Percentiles rank a stretch among this genome's conserved stretches.
These are phyloP conservation scores for Isichthys henryi DNA, from an alignment of 2,113 vertebrate species.

Conservation along the genomic window DNA sequence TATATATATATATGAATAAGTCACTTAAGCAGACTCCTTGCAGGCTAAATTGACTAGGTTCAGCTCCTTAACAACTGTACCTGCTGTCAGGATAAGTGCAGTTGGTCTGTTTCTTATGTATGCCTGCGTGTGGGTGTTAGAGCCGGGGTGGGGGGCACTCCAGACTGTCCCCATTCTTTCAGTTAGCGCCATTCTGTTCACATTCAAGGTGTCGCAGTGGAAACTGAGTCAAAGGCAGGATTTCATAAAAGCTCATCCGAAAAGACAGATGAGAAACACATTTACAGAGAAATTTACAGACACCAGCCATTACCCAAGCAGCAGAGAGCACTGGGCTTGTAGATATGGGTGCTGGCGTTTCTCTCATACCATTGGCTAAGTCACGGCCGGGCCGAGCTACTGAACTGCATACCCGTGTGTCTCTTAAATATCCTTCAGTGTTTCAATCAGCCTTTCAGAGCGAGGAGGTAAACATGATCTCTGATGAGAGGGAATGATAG, in stretches of 20 bases:
- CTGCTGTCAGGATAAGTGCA: not conserved
- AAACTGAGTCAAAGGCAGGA: not conserved
- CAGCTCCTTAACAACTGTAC: not conserved
- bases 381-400: slow-evolving; percentile 34
- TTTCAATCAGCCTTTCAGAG: not conserved
- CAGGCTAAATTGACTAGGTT: not conserved
- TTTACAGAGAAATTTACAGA: slow-evolving; percentile 13
- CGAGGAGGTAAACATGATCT: not conserved
- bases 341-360: slow-evolving; percentile 11
- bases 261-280: slow-evolving; percentile 11
- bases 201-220: not conserved
- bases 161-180: not conserved
- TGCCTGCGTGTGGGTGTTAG: not conserved
- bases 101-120: not conserved
- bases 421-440: slow-evolving; percentile 25
- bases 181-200: not conserved
- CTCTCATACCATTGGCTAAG: not conserved
- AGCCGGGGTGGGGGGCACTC: not conserved
- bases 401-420: slow-evolving; percentile 21
- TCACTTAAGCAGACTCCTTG: not conserved
- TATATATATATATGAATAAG: not conserved
- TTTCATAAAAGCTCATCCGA: slow-evolving; percentile 12
- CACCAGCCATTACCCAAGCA: slow-evolving; percentile 25
- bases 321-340: slow-evolving; percentile 12
- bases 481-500: not conserved